Base-by-base conservation (phyloP, 2,113 vertebrate species). In the Corythaeola cristata region DNA sequence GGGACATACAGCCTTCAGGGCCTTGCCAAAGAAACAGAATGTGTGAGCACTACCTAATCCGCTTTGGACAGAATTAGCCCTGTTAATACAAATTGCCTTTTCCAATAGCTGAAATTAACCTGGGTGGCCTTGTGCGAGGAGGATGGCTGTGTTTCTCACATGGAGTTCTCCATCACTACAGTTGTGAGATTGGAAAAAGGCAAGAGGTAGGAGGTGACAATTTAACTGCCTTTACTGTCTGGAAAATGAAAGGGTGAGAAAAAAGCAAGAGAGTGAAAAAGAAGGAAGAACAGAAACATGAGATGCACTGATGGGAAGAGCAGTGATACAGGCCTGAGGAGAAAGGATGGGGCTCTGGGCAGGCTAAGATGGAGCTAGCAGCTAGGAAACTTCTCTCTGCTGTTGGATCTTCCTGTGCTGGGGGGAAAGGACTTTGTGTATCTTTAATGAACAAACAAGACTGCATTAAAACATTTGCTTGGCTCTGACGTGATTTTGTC, bases 171-270 rank as follows among this genome's bases (percentile, higher is more conserved):
- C 60, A 81, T 77, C 76, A 30, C 50, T 63, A 16, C n/a, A 16
- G 28, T 19, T 84, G 63, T 32, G 68, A 90, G 55, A 69, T 0
- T 66, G 75, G 78, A 92, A 93, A 93, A 93, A 84, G 49, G 30
- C 62, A 85, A 28, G 63, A 76, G 59, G 75, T 85, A 53, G 63
- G 45, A 93, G 41, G 50, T 86, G 55, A 74, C 63, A 90, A n/a
- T 74, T 80, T 77, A 90, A 90, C 79, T 91, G 78, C 66, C 71
- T 88, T 79, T 85, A 52, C 79, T 84, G 28, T 86, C 85, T 95
- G 88, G 68, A 86, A 92, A 97, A 60, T 22, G 72, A 95, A 92
- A 67, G 44, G 24, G 41, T 69, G 90, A 71, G 44, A 82, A 44
- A 68, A 85, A 81, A 47, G 52, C 28, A 52, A 80, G 5, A 45